Evolutionary conservation across 2,113 vertebrate genomes (phyloP).

Genomic region (human (Homo sapiens)): DNA sequence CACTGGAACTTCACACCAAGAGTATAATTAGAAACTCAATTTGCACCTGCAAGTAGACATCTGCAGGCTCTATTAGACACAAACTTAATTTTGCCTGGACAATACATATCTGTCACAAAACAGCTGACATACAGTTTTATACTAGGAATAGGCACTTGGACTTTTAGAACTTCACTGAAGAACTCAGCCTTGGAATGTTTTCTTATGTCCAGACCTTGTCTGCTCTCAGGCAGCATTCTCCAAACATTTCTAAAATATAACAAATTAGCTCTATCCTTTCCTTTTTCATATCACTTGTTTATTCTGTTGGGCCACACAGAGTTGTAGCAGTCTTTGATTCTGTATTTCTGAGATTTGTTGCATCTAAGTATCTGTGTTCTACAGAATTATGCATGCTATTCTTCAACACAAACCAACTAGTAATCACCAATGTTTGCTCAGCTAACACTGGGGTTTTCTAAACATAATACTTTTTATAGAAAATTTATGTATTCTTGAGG

Average conservation of each 20-base stretch:
- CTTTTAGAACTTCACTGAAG: background rate
- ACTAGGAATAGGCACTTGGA: background rate
- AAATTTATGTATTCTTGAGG: background rate
- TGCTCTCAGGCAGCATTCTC: background rate
- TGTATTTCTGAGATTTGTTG: background rate
- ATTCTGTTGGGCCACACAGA: background rate
- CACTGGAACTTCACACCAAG: constrained; percentile 9
- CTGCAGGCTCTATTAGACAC: constrained; percentile 57
- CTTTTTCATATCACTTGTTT: background rate
- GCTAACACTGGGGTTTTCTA: background rate
- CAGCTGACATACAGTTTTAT: background rate
- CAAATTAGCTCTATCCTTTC: background rate
- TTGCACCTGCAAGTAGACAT: constrained; percentile 53
- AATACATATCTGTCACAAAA: constrained; percentile 34
- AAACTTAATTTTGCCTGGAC: constrained; percentile 1
- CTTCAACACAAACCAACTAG: background rate
- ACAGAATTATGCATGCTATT: background rate
- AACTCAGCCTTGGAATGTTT: background rate
- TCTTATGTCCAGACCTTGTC: background rate
- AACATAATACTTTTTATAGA: background rate
- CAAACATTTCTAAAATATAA: background rate
- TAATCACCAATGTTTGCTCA: background rate
- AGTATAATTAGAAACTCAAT: constrained; percentile 49
- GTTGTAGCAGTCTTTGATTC: background rate
- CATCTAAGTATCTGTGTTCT: background rate